Evolutionary conservation across 1,140 invertebrate genomes (phyloP).

Genomic region (Lutraria rhynchaena): DNA sequence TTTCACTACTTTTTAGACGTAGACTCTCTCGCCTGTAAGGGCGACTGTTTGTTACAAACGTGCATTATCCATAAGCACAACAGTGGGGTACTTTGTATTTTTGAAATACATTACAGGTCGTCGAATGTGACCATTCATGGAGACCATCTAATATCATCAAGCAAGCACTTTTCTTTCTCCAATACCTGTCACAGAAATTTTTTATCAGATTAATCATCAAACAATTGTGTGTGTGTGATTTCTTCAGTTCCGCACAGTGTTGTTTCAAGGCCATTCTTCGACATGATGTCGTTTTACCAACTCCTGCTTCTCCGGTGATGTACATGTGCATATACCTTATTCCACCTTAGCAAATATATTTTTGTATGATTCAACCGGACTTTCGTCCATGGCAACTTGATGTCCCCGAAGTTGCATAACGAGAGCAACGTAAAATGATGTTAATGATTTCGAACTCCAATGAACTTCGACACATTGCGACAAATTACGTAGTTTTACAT

Average conservation of each 20-base stretch:
- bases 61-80: neutral
- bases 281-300: constrained; percentile 34
- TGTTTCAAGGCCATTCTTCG: constrained; percentile 6
- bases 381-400: neutral
- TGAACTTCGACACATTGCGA: too few relatives aligned
- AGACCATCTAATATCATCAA: constrained; percentile 17
- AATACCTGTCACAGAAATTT: constrained; percentile 1
- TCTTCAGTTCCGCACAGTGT: constrained; percentile 16
- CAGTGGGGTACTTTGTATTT: constrained; percentile 8
- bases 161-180: constrained; percentile 15
- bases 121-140: constrained; percentile 11
- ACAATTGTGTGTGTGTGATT: constrained; percentile 8
- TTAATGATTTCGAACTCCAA: too few relatives aligned
- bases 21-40: constrained; percentile 7
- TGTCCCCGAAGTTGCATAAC: neutral
- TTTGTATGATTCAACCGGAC: neutral
- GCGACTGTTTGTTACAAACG: neutral
- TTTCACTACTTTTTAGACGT: neutral
- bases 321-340: neutral
- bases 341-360: neutral
- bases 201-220: neutral
- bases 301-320: constrained; percentile 10
- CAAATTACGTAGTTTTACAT: too few relatives aligned
- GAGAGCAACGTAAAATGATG: neutral
- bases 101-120: neutral